These are phyloP conservation scores for Oppia nitens DNA, from an alignment of 1,140 invertebrate genomes.

Conservation along the genomic window DNA sequence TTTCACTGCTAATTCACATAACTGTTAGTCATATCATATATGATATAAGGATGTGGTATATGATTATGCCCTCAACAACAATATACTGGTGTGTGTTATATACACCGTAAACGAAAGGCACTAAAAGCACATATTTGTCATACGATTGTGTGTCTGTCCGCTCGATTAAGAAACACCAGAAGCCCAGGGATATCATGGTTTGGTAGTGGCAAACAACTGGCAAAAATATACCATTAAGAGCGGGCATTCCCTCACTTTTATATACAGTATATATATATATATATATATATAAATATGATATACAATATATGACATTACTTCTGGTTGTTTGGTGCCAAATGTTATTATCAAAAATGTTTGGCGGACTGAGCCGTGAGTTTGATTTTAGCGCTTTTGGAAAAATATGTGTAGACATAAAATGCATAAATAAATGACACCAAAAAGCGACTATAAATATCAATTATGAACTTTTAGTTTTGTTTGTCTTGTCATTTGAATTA, in stretches of 20 bases:
- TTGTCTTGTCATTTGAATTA: background rate
- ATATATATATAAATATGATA: too few species aligned
- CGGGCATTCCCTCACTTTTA: too few species aligned
- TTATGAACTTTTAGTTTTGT: background rate
- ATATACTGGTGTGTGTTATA: too few species aligned
- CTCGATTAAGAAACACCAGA: background rate
- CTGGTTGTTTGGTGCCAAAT: background rate
- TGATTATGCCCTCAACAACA: too few species aligned
- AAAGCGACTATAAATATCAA: background rate
- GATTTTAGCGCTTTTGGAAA: background rate
- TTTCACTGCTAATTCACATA: too few species aligned
- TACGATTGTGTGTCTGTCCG: background rate
- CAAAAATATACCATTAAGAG: too few species aligned
- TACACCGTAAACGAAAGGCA: background rate
- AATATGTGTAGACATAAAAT: background rate
- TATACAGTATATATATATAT: too few species aligned
- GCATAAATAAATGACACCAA: background rate
- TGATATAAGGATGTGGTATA: background rate
- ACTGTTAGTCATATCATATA: background rate
- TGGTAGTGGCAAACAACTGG: too few species aligned
- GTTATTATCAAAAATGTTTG: background rate
- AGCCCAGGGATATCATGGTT: background rate
- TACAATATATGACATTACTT: background rate
- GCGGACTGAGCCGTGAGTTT: too few species aligned
- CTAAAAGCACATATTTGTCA: background rate